A percentile compares a stretch with the other conserved stretches of the same genome.
Evolutionary conservation across 2,797 vertebrate species (phyloP).

Genomic region (Fistularia tabacaria): DNA sequence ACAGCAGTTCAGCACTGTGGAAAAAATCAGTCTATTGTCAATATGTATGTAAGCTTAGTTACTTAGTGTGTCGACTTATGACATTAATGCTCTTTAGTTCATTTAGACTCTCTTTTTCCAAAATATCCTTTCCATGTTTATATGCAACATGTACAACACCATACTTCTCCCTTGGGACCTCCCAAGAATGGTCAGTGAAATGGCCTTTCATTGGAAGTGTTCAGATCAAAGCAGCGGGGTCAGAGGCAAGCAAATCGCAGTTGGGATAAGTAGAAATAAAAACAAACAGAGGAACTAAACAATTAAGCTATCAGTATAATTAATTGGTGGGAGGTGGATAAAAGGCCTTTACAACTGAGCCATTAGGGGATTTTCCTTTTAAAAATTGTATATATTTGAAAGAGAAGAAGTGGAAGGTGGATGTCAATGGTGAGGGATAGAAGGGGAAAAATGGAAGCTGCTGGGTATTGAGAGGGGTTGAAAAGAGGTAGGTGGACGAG

Average conservation of each 20-base stretch:
- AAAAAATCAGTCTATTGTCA: neutral
- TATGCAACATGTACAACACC: no score
- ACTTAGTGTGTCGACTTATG: neutral
- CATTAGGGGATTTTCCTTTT: neutral
- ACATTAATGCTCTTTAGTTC: neutral
- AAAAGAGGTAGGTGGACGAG: slow-evolving; percentile 25
- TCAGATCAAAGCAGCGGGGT: slow-evolving; percentile 34
- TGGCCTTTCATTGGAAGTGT: slow-evolving; percentile 1
- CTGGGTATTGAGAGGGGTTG: slow-evolving; percentile 24
- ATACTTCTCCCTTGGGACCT: no score
- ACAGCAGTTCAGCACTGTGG: slow-evolving; percentile 72
- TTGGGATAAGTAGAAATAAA: slow-evolving; percentile 30
- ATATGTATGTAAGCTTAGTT: no score
- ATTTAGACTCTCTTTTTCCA: neutral
- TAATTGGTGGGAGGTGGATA: slow-evolving; percentile 16
- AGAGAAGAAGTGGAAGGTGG: no score
- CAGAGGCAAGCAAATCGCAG: slow-evolving; percentile 24
- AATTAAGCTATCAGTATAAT: slow-evolving; percentile 8
- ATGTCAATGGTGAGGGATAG: neutral
- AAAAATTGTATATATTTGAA: no score
- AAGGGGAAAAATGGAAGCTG: slow-evolving; percentile 29
- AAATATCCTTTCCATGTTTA: neutral
- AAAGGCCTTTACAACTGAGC: slow-evolving; percentile 20
- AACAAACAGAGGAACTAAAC: slow-evolving; percentile 35
- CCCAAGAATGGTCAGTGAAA: no score